Base-by-base conservation (phyloP, 37 sponge, comb jelly and placozoan genomes). In the Lycopodina hypogea region DNA sequence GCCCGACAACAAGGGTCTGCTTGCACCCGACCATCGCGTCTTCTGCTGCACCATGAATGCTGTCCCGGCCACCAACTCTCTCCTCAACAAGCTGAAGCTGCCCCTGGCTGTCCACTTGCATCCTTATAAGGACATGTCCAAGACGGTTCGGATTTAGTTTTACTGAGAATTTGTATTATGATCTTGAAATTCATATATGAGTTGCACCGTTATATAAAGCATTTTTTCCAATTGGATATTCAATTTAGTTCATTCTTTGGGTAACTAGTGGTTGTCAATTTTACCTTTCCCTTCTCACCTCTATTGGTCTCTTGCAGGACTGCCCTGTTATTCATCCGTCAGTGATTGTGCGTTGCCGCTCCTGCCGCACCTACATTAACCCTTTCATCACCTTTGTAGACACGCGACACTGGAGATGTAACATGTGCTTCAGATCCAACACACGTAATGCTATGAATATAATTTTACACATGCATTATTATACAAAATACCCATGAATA, bases 331-430 rank as follows among this genome's bases (percentile, higher is more conserved):
- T 96, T 19, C 86, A 84, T 26, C 84, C 91, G 1, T 57, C 56
- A 30, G 60, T 77, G 34, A 95, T 95, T 21, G 81, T 90, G 0
- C 86, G 99, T 1, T 98, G 99, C 78, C 76, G 89, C 18, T 82
- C 88, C 23, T 98, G 99, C 66, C 79, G 99, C 22, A 77, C 99
- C 24, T 98, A 98, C 89, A 89, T 98, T 48, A 98, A 95, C 81
- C 99, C 99, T 6, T 98, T 76, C 83, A 94, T 91, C 51, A 33
- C 83, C 57, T 88, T 95, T 38, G 65, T 90, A 15, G 88, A 90
- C 74, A 75, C 87, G 0, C 83, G 92, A 17, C 86, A 92, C 74
- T 98, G 99, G 99, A 80, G 89, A 29, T 98, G 99, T 42, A 98
- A 98, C 79, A 78, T 98, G 24, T 98, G 99, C 78, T 92, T 90